These are phyloP conservation scores for Pollicipes pollicipes DNA, from an alignment of 1,140 invertebrate genomes.

Conservation along the genomic window DNA sequence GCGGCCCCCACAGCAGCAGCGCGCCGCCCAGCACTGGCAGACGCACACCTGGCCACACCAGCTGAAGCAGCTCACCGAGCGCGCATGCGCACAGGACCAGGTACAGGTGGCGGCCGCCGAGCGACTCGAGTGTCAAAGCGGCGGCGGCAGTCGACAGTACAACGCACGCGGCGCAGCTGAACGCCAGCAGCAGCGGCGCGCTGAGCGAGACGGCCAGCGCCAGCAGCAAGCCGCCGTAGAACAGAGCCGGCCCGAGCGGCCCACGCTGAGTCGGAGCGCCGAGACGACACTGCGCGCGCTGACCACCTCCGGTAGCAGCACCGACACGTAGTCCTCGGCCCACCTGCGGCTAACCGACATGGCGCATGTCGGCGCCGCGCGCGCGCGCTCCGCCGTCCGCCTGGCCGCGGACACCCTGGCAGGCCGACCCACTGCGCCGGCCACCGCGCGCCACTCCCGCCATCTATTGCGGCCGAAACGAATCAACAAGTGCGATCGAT, in stretches of 20 bases:
- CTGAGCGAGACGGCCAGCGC: neutral
- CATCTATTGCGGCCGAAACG: constrained; percentile 1
- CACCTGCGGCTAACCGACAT: neutral
- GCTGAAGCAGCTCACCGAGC: neutral
- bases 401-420: no score
- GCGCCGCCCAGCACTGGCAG: neutral
- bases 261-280: neutral
- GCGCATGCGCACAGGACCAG: neutral
- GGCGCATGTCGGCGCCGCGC: neutral
- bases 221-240: neutral
- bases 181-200: neutral
- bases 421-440: neutral
- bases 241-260: neutral
- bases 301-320: neutral
- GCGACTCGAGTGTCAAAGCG: neutral
- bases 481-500: constrained; percentile 1
- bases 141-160: neutral
- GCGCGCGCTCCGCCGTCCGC: no score
- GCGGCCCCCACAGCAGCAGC: neutral
- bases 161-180: neutral
- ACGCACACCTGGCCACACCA: constrained; percentile 1
- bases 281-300: neutral
- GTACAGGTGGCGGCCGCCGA: neutral
- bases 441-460: neutral
- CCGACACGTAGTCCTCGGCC: neutral